Evolutionary conservation across 1,140 invertebrate species (phyloP), one percentile per base, ranked within the genome.

Genomic region (Subanguina moxae): DNA sequence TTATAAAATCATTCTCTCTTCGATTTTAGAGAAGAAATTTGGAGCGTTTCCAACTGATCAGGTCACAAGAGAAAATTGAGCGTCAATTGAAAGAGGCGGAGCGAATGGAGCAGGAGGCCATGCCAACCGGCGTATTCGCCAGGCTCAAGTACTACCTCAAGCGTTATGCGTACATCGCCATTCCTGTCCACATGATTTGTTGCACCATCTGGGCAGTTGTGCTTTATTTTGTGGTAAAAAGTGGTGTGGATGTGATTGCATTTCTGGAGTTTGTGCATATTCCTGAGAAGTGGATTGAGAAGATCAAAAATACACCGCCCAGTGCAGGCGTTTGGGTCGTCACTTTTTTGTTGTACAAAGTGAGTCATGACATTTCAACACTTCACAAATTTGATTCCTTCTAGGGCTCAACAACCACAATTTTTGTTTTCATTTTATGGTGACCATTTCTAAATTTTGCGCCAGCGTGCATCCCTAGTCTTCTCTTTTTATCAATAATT

Each of bases 91-190:
- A 70, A 43, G 52, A 66, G 38, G 74, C 81, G 48, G 64, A 73
- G 63, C 27, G 57, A n/a, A 48, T 57, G n/a, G 38, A 21, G n/a
- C 17, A 58, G 7, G 80, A 82, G 67, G 57, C 57, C 59, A 65
- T 57, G 45, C 64, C 77, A 48, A 46, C 58, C 63, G 67, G 66
- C 9, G 58, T 79, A 3, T 69, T 82, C 42, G 72, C 68, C 1
- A 79, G 82, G 63, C 42, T 80, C n/a, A 80, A 81, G 58, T 79
- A 77, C 48, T 79, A 80, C 43, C 66, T 79, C 21, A 79, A 82
- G 59, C 72, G 77, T 38, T 76, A 79, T 62, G 81, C 79, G 79
- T 81, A 78, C 56, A 78, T 81, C 15, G 77, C 77, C 43, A 62
- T 79, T 11, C 75, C 76, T 3, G 77, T 78, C 15, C 75, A 81